Conservation (phyloP, 2,797 vertebrate species). For the Cheirogaleus major region DNA sequence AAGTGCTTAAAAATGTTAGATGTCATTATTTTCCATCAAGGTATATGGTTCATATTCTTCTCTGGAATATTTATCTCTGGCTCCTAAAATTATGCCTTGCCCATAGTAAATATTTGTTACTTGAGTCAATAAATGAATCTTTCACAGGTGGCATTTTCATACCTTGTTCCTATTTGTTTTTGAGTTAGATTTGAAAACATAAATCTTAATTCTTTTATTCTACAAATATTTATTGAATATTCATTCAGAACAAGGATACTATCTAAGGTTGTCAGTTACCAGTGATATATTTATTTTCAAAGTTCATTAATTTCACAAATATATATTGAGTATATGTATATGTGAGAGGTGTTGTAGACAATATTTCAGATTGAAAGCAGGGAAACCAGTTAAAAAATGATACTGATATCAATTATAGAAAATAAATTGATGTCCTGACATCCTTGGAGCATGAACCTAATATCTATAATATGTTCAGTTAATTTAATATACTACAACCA, state of each 20-base stretch:
- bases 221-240: neutral
- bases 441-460: neutral
- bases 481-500: neutral
- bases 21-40: neutral
- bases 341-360: neutral
- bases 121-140: neutral
- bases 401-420: neutral
- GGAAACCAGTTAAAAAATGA: neutral
- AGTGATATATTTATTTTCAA: neutral
- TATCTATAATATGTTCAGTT: neutral
- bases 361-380: neutral
- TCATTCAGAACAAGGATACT: neutral
- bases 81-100: neutral
- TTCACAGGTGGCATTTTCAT: neutral
- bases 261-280: neutral
- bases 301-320: neutral
- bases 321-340: neutral
- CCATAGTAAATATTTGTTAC: neutral
- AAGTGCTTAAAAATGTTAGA: neutral
- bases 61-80: neutral
- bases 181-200: neutral
- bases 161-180: neutral
- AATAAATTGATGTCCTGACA: neutral
- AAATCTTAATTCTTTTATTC: neutral
- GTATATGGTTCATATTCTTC: neutral